These are phyloP conservation scores for Agonopterix arenella DNA, from an alignment of 2,888 invertebrate species.

Conservation along the genomic window DNA sequence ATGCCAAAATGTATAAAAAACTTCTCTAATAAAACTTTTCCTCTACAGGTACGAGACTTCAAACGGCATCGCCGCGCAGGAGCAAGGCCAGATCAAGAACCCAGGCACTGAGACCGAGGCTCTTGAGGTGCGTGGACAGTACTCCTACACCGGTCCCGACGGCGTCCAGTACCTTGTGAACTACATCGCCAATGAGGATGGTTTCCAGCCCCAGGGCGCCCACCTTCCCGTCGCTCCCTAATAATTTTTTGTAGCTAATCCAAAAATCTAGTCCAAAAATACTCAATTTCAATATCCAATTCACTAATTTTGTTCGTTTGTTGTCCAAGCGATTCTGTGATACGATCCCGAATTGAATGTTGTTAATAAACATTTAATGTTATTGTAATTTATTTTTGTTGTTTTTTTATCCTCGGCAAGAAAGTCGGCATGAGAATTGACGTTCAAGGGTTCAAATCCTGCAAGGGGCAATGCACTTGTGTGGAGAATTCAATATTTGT, in stretches of 20 bases:
- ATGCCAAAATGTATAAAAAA: too few species aligned
- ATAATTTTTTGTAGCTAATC: neutral
- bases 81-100: constrained; percentile 53
- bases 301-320: constrained; percentile 1
- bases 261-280: constrained; percentile 27
- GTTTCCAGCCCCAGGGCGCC: constrained; percentile 63
- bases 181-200: constrained; percentile 72
- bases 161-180: constrained; percentile 62
- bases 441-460: too few species aligned
- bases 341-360: constrained; percentile 40
- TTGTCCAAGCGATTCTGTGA: constrained; percentile 60
- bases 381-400: constrained; percentile 31
- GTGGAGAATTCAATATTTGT: too few species aligned
- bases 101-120: constrained; percentile 59
- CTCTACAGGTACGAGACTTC: constrained; percentile 43
- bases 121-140: constrained; percentile 63
- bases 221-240: constrained; percentile 35
- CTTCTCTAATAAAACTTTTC: neutral
- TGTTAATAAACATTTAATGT: constrained; percentile 46
- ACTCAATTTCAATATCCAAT: constrained; percentile 36
- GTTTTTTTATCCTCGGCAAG: constrained; percentile 2
- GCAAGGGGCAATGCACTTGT: too few species aligned
- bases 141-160: constrained; percentile 60
- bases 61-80: constrained; percentile 43
- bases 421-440: too few species aligned